Conservation (phyloP, 2,888 invertebrate genomes). For the Osedax fenrisi region DNA sequence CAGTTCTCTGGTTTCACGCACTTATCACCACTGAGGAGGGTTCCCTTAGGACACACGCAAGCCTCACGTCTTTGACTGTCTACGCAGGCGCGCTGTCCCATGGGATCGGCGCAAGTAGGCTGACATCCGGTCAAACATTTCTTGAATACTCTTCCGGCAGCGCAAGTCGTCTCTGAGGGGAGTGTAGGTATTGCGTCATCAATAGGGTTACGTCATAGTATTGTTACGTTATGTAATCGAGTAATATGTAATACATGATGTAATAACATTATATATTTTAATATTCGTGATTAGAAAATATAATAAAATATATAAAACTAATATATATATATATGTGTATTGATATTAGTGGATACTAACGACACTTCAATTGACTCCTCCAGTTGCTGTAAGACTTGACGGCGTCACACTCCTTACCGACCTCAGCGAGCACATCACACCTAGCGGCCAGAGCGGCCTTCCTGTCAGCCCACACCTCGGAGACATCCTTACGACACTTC, state of each 20-base stretch:
- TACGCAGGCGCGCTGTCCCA: neutral
- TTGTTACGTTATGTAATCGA: too few relatives aligned
- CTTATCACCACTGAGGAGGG: slow-evolving; percentile 35
- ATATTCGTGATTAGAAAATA: too few relatives aligned
- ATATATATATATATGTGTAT: too few relatives aligned
- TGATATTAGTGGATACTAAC: too few relatives aligned
- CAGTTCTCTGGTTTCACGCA: slow-evolving; percentile 33
- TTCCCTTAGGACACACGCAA: neutral
- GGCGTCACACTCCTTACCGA: neutral
- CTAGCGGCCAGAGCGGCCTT: neutral
- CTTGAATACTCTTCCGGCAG: neutral
- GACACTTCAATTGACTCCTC: neutral
- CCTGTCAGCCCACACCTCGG: neutral
- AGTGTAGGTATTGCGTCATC: neutral
- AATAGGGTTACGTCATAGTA: neutral
- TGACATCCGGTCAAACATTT: slow-evolving; percentile 3
- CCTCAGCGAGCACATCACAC: neutral
- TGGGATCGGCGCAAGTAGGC: slow-evolving; percentile 9
- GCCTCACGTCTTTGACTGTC: neutral
- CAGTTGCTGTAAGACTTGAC: neutral
- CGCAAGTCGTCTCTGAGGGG: neutral
- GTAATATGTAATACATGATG: too few relatives aligned
- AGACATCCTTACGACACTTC: neutral
- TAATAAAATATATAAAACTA: too few relatives aligned
- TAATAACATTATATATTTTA: too few relatives aligned